These are phyloP conservation scores for Leptopilina clavipes DNA, from an alignment of 1,140 invertebrate species.

Conservation along the genomic window DNA sequence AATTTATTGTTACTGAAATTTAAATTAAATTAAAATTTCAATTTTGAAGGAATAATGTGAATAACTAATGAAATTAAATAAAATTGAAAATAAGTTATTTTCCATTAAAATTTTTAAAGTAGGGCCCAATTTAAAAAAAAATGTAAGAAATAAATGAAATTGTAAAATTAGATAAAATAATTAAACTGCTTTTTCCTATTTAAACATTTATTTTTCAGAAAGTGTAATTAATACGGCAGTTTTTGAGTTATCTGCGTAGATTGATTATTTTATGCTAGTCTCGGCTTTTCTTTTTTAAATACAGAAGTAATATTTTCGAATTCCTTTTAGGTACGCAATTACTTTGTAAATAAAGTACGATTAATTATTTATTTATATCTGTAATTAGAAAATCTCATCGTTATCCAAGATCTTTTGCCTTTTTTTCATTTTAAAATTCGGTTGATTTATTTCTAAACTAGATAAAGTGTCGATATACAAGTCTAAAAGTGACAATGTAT, in stretches of 20 bases:
- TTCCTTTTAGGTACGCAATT: slow-evolving; percentile 19
- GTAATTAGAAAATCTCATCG: not conserved
- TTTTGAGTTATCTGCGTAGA: slow-evolving; percentile 1
- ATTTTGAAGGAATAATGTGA: no score
- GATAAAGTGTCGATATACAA: not conserved
- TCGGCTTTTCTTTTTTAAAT: not conserved
- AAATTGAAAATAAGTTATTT: no score
- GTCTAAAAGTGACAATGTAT: not conserved
- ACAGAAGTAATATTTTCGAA: not conserved
- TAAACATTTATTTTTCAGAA: slow-evolving; percentile 30
- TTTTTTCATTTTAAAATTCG: no score
- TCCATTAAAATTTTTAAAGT: no score
- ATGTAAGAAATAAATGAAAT: no score
- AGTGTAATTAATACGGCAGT: slow-evolving; percentile 22
- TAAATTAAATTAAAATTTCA: no score
- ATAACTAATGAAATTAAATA: no score
- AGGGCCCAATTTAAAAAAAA: no score
- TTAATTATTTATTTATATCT: not conserved
- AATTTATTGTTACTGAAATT: no score
- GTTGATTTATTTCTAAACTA: not conserved
- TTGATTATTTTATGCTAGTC: not conserved
- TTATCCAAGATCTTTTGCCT: not conserved
- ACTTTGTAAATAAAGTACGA: slow-evolving; percentile 12
- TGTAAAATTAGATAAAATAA: no score
- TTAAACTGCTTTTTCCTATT: not conserved